Percentiles rank a stretch among this genome's conserved stretches.
Evolutionary conservation across 30 jellyfish, hydroid and myxozoan species (phyloP).

Genomic region (Mastigias papua): DNA sequence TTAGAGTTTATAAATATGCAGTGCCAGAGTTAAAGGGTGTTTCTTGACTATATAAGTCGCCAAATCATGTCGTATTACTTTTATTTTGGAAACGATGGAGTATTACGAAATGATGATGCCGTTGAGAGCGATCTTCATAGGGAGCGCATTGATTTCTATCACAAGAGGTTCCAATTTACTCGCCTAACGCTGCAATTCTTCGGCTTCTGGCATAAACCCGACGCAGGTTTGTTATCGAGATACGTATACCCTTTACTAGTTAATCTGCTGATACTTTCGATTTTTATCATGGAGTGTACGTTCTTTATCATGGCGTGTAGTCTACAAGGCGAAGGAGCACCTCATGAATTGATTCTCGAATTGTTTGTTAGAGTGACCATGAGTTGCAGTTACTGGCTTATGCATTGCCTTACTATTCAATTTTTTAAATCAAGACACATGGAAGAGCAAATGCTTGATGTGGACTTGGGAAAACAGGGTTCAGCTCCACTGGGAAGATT

Average conservation of each 20-base stretch:
- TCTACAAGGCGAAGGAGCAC: background rate
- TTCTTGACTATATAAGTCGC: no score
- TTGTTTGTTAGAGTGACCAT: background rate
- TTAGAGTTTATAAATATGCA: no score
- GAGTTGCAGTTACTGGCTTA: constrained; percentile 9
- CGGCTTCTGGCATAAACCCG: constrained; percentile 7
- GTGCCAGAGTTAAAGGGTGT: no score
- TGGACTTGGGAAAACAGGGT: background rate
- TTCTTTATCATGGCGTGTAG: background rate
- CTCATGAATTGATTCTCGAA: background rate
- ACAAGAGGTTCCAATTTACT: background rate
- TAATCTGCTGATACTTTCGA: background rate
- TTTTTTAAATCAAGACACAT: constrained; percentile 5
- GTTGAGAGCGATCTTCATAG: no score
- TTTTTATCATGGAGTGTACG: background rate
- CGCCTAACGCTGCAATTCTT: background rate
- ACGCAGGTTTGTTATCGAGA: background rate
- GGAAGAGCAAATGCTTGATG: background rate
- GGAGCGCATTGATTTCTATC: background rate
- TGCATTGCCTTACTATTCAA: background rate
- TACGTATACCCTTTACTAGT: background rate
- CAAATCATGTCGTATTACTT: no score
- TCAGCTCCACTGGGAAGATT: background rate
- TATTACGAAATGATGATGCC: no score
- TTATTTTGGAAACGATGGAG: no score